These are phyloP conservation scores for Paralichthys olivaceus DNA, from an alignment of 2,113 vertebrate species.

Conservation along the genomic window DNA sequence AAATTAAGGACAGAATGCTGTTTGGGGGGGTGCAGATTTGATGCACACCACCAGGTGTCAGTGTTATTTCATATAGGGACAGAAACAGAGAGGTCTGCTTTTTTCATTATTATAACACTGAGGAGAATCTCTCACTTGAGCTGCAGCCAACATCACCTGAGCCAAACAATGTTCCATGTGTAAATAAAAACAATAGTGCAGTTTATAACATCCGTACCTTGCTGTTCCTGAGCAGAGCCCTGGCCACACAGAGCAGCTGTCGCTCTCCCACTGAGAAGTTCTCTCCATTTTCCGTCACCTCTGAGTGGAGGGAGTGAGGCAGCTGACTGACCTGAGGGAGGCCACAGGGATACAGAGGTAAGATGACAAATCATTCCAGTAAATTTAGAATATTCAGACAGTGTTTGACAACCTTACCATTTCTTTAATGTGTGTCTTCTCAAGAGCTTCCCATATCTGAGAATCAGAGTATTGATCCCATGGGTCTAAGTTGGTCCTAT, in stretches of 20 bases:
- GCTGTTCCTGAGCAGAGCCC: constrained; percentile 86
- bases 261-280: constrained; percentile 87
- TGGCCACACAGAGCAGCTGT: constrained; percentile 85
- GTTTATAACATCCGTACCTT: constrained; percentile 76
- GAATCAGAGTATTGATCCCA: constrained; percentile 82
- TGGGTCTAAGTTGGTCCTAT: constrained; percentile 84
- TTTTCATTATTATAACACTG: constrained; percentile 10
- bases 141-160: constrained; percentile 18
- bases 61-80: constrained; percentile 60
- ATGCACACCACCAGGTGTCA: constrained; percentile 71
- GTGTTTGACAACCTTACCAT: constrained; percentile 71
- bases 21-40: neutral
- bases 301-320: constrained; percentile 80
- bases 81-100: constrained; percentile 2
- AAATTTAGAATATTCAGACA: neutral
- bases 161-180: constrained; percentile 18
- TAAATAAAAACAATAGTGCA: constrained; percentile 35
- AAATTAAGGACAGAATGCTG: neutral
- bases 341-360: constrained; percentile 13
- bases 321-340: constrained; percentile 79
- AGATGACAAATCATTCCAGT: constrained; percentile 1
- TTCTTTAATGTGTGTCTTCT: constrained; percentile 84
- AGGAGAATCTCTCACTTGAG: constrained; percentile 2
- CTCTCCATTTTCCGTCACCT: constrained; percentile 86
- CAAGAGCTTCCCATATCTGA: constrained; percentile 85